These are phyloP conservation scores for Tanypteryx hageni DNA, from an alignment of 2,888 invertebrate species.

Conservation along the genomic window DNA sequence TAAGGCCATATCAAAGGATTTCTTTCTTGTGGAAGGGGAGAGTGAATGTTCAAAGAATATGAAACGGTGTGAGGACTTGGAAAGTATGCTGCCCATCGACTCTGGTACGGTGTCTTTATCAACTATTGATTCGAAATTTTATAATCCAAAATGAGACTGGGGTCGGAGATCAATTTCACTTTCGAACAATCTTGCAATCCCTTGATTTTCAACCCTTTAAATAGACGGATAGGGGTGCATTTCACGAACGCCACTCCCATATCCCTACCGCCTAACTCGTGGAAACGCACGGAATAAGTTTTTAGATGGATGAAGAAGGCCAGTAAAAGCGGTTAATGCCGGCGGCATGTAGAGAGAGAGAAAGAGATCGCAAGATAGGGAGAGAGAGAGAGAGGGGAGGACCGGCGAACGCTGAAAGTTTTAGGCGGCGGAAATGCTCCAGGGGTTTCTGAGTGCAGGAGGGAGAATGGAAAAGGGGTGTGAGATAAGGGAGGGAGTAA, in stretches of 20 bases:
- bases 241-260: not conserved
- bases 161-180: no score
- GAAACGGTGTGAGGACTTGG: no score
- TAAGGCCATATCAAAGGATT: no score
- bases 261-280: not conserved
- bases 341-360: not conserved
- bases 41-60: no score
- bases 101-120: no score
- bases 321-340: not conserved
- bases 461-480: not conserved
- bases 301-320: not conserved
- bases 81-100: no score
- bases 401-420: conserved; percentile 33
- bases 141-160: no score
- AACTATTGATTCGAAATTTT: no score
- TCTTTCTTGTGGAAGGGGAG: no score
- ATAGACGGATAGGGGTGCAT: not conserved
- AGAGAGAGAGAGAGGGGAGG: not conserved
- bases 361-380: not conserved
- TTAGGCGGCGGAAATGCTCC: conserved; percentile 59
- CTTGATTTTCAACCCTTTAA: no score
- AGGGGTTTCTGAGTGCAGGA: not conserved
- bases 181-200: no score
- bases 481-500: not conserved
- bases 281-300: conserved; percentile 5